These are phyloP conservation scores for Tringa solitaria DNA, from an alignment of 2,113 vertebrate species.

Conservation along the genomic window DNA sequence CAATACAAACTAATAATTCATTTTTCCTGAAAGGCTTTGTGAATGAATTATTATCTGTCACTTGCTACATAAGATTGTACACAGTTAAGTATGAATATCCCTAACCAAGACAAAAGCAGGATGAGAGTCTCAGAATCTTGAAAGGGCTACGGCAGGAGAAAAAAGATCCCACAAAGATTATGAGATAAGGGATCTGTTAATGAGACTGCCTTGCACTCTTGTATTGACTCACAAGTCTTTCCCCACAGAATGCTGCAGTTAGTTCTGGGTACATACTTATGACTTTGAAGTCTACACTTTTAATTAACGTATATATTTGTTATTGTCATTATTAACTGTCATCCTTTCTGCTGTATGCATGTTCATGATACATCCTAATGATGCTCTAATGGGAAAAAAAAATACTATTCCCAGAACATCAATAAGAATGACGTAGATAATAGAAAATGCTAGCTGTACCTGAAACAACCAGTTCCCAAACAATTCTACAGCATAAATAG, in stretches of 20 bases:
- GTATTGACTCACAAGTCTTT: not conserved
- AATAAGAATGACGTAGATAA: not conserved
- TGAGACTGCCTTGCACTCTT: not conserved
- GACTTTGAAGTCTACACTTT: not conserved
- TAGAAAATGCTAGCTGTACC: not conserved
- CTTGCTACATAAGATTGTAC: not conserved
- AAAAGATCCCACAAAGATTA: not conserved
- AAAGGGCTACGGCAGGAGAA: rapidly evolving
- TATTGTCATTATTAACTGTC: not conserved
- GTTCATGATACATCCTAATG: not conserved
- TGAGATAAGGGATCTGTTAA: not conserved
- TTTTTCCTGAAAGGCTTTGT: not conserved
- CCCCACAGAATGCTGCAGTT: not conserved
- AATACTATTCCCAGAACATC: not conserved
- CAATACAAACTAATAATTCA: not conserved
- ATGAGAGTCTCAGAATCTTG: not conserved
- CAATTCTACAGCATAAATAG: not conserved
- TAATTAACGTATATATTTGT: not conserved
- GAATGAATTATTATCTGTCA: not conserved
- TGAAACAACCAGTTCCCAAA: constrained; percentile 12
- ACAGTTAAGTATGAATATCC: not conserved
- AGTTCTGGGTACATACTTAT: not conserved
- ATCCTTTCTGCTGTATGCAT: not conserved
- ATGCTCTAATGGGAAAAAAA: not conserved
- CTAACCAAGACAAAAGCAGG: not conserved